Evolutionary conservation across 1,140 invertebrate species (phyloP).

Genomic region (Schlechtendalia chinensis): DNA sequence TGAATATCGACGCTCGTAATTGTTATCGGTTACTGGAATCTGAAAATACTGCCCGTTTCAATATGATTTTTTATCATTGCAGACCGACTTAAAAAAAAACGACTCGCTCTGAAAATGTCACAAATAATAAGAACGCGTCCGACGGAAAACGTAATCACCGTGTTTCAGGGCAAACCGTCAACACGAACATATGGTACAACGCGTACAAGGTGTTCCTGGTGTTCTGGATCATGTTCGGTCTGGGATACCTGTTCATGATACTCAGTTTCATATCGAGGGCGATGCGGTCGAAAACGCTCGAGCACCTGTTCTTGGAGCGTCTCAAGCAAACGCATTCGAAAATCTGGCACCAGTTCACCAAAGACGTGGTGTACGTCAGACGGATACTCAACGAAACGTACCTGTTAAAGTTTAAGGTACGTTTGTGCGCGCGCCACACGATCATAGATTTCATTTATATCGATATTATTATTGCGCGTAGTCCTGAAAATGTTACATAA

Average conservation of each 20-base stretch:
- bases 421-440: slow-evolving; percentile 17
- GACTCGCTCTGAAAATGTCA: no score
- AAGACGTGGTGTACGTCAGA: slow-evolving; percentile 71
- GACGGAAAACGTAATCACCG: not conserved
- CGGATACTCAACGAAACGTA: slow-evolving; percentile 76
- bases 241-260: slow-evolving; percentile 89
- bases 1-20: no score
- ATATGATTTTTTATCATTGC: no score
- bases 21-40: no score
- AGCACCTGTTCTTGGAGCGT: slow-evolving; percentile 72
- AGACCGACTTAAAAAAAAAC: no score
- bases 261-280: slow-evolving; percentile 79
- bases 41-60: no score
- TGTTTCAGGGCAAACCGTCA: slow-evolving; percentile 29
- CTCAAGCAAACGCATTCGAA: slow-evolving; percentile 74
- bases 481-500: no score
- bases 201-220: slow-evolving; percentile 73
- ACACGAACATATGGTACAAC: slow-evolving; percentile 58
- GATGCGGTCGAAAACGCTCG: slow-evolving; percentile 72
- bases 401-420: slow-evolving; percentile 74
- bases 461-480: no score
- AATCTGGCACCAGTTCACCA: slow-evolving; percentile 74
- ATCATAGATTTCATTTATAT: no score
- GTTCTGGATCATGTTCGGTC: slow-evolving; percentile 84
- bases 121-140: no score